Conservation (phyloP, 2,797 vertebrate genomes). For the Enteromius afrohamiltoni region DNA sequence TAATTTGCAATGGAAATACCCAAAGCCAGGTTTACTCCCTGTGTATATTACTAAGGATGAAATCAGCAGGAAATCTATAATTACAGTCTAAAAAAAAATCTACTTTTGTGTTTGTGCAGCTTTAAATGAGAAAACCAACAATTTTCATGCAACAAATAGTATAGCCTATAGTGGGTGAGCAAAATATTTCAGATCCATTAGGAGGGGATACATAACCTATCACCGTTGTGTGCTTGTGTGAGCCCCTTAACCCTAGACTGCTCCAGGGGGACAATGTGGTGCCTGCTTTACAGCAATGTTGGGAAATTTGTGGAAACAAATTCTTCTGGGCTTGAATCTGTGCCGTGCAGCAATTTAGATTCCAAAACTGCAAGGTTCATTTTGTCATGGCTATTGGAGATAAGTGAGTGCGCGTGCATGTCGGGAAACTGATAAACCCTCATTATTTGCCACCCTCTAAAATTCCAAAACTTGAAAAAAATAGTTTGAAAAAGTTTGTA, state of each 20-base stretch:
- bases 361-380: not conserved
- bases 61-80: not conserved
- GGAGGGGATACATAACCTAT: not conserved
- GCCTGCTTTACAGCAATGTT: not conserved
- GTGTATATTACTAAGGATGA: not conserved
- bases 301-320: not conserved
- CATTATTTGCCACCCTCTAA: not conserved
- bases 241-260: constrained; percentile 1
- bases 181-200: not conserved
- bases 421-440: constrained; percentile 10
- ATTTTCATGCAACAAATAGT: not conserved
- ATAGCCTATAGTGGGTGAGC: not conserved
- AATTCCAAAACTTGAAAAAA: constrained; percentile 7
- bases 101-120: not conserved
- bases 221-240: not conserved
- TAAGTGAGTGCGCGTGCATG: not conserved
- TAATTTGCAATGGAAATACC: constrained; percentile 2
- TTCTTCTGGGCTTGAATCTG: not conserved
- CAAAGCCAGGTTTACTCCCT: not conserved
- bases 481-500: constrained; percentile 13
- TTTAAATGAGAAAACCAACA: not conserved
- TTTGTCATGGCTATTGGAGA: constrained; percentile 17
- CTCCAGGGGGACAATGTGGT: not conserved
- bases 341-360: not conserved
- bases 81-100: not conserved